These are phyloP conservation scores for Mesembrinibis cayennensis DNA, from an alignment of 2,113 vertebrate genomes.

Conservation along the genomic window DNA sequence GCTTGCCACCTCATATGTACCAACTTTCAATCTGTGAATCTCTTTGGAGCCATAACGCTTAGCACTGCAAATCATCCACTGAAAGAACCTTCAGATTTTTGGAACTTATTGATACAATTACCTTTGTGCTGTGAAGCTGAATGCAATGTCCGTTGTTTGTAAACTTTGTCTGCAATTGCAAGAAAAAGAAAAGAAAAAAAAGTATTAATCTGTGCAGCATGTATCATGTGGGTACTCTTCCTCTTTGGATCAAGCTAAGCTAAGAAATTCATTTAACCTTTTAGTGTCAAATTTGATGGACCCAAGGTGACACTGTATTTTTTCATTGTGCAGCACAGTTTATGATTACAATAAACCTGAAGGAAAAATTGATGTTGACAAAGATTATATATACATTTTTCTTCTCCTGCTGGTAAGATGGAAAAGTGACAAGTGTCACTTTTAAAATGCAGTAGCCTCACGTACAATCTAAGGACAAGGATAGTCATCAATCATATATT, in stretches of 20 bases:
- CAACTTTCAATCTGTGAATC: neutral
- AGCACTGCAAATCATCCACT: neutral
- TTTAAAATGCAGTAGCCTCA: slow-evolving; percentile 50
- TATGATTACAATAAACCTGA: slow-evolving; percentile 62
- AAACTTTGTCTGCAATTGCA: neutral
- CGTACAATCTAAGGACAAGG: neutral
- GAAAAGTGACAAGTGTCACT: slow-evolving; percentile 61
- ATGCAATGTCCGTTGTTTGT: neutral
- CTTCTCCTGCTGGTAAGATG: neutral
- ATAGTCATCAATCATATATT: slow-evolving; percentile 30
- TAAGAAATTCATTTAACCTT: slow-evolving; percentile 64
- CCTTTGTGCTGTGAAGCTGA: neutral
- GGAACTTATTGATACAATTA: slow-evolving; percentile 7
- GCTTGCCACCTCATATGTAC: neutral
- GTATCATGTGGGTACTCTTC: neutral
- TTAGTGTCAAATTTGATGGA: slow-evolving; percentile 62
- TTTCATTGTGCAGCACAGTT: slow-evolving; percentile 17
- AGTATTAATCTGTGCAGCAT: neutral
- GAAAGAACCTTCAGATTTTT: neutral
- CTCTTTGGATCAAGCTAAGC: neutral
- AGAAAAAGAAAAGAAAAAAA: neutral
- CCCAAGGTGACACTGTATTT: slow-evolving; percentile 27
- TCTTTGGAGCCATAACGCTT: neutral
- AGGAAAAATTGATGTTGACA: slow-evolving; percentile 57
- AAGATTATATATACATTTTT: slow-evolving; percentile 54